phyloP scores from a whole-genome alignment of 2,113 vertebrate genomes.

The Callithrix jacchus region DNA sequence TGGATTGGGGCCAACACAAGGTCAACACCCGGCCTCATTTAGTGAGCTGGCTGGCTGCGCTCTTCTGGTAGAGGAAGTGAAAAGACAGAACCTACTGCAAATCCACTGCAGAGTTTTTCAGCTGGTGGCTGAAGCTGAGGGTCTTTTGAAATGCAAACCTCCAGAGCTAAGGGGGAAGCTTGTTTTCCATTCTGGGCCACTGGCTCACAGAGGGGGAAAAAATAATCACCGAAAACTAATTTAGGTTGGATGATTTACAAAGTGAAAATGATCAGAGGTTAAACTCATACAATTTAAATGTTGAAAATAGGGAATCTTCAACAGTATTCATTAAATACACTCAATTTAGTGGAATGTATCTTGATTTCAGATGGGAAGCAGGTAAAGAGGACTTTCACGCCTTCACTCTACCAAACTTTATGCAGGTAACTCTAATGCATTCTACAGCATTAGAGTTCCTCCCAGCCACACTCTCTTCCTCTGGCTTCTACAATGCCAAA shows the following conservation, averaged over 20 bases:
- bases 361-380: background rate
- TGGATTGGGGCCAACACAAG: background rate
- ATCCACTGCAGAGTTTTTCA: accelerated
- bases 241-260: conserved; percentile 38
- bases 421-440: background rate
- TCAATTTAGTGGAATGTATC: background rate
- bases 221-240: conserved; percentile 40
- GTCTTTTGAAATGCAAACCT: conserved; percentile 59
- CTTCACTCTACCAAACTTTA: background rate
- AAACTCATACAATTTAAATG: conserved; percentile 42
- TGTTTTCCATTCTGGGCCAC: conserved; percentile 33
- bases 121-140: background rate
- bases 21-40: background rate
- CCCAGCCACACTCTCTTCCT: background rate
- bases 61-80: background rate
- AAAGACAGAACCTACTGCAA: background rate
- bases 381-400: background rate
- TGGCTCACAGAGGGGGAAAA: background rate
- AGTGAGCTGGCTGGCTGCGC: background rate
- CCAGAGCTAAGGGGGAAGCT: background rate
- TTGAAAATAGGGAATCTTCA: conserved; percentile 16
- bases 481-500: background rate
- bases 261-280: conserved; percentile 44
- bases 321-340: conserved; percentile 19
- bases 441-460: too few relatives aligned